phyloP scores from a whole-genome alignment of 2,888 invertebrate species.

The Poecilobothrus nobilitatus region DNA sequence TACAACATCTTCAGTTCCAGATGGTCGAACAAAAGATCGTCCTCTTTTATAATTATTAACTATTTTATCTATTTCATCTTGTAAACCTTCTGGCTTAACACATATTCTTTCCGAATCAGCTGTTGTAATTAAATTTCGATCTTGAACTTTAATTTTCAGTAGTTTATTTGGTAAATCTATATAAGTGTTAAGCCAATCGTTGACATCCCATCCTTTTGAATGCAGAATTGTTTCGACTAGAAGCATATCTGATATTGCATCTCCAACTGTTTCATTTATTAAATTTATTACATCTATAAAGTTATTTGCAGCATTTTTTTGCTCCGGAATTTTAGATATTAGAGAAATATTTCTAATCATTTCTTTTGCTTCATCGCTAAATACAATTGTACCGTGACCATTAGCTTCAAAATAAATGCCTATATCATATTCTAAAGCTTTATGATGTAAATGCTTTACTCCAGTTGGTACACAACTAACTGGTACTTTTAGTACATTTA shows the following conservation, averaged over 20 bases:
- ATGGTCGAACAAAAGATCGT: slow-evolving; percentile 86
- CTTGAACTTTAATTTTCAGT: slow-evolving; percentile 79
- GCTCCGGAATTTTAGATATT: slow-evolving; percentile 16
- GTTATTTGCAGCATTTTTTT: slow-evolving; percentile 44
- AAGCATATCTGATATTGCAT: slow-evolving; percentile 93
- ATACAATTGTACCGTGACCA: slow-evolving; percentile 93
- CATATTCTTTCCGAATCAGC: slow-evolving; percentile 80
- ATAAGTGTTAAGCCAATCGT: slow-evolving; percentile 76
- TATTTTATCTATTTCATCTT: slow-evolving; percentile 65
- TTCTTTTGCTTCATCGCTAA: slow-evolving; percentile 60
- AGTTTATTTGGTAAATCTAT: slow-evolving; percentile 79
- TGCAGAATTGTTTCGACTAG: slow-evolving; percentile 85
- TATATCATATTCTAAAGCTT: slow-evolving; percentile 82
- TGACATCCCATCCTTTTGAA: slow-evolving; percentile 66
- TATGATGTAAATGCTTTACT: slow-evolving; percentile 91
- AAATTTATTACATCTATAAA: slow-evolving; percentile 68
- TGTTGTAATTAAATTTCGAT: slow-evolving; percentile 77
- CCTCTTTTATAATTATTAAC: slow-evolving; percentile 61
- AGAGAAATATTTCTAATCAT: slow-evolving; percentile 44
- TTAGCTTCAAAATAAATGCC: slow-evolving; percentile 99
- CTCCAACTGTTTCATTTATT: slow-evolving; percentile 92
- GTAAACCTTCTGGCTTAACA: slow-evolving; percentile 73
- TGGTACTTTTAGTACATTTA: slow-evolving; percentile 68
- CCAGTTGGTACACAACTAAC: slow-evolving; percentile 90
- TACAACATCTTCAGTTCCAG: slow-evolving; percentile 95